phyloP scores from a whole-genome alignment of 2,113 vertebrate genomes.

The Progne subis region DNA sequence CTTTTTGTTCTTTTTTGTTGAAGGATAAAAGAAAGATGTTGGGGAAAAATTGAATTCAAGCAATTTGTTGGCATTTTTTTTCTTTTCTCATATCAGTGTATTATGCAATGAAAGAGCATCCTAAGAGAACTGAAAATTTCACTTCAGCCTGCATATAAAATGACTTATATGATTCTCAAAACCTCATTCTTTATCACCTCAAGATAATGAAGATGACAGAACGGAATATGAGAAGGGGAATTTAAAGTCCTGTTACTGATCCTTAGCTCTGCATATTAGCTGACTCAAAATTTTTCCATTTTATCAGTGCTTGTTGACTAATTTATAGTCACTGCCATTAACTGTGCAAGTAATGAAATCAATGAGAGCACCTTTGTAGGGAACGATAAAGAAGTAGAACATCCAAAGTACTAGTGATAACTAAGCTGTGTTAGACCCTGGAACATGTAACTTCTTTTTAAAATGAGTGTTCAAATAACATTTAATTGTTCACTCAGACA shows the following conservation, averaged over 20 bases:
- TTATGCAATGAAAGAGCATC: background rate
- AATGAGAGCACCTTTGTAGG: background rate
- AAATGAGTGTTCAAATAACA: background rate
- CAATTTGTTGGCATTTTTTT: background rate
- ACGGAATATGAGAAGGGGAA: background rate
- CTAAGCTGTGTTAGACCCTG: background rate
- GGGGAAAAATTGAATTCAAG: constrained; percentile 10
- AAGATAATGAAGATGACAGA: constrained; percentile 12
- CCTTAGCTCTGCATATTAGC: background rate
- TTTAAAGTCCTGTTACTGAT: background rate
- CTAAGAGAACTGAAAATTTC: background rate
- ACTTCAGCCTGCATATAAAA: constrained; percentile 8
- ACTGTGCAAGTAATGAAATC: background rate
- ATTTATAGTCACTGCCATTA: background rate
- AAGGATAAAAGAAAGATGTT: constrained; percentile 36
- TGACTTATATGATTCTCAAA: constrained; percentile 8
- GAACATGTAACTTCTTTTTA: background rate
- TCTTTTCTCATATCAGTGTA: background rate
- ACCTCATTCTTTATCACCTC: constrained; percentile 14
- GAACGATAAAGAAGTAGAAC: background rate
- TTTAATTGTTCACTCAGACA: background rate
- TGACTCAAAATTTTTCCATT: background rate
- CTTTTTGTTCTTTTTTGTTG: background rate
- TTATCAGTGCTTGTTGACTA: background rate
- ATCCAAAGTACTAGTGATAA: background rate